A percentile compares a stretch with the other conserved stretches of the same genome.
These are phyloP conservation scores for Hippocampus abdominalis DNA, from an alignment of 2,113 vertebrate genomes.

Conservation along the genomic window DNA sequence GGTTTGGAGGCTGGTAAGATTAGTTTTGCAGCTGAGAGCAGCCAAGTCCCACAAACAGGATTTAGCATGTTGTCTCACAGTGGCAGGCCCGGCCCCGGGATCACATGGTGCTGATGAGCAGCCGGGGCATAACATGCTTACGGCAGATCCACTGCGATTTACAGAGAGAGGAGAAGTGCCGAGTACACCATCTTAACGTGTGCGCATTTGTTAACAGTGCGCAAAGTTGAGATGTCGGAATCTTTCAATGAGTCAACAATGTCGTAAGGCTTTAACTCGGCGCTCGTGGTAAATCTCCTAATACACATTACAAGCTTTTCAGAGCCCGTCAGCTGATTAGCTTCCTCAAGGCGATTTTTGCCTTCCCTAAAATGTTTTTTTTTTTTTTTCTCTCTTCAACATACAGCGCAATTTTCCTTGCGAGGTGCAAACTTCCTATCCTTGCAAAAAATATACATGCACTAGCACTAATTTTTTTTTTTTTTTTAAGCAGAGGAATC, in stretches of 20 bases:
- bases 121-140: slow-evolving; percentile 63
- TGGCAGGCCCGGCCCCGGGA: slow-evolving; percentile 51
- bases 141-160: slow-evolving; percentile 59
- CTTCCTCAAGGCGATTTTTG: slow-evolving; percentile 65
- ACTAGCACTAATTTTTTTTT: slow-evolving; percentile 72
- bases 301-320: slow-evolving; percentile 65
- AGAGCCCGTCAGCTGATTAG: slow-evolving; percentile 68
- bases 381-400: slow-evolving; percentile 41
- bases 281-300: slow-evolving; percentile 63
- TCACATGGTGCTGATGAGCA: slow-evolving; percentile 64
- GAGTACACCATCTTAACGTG: slow-evolving; percentile 63
- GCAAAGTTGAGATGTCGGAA: slow-evolving; percentile 63
- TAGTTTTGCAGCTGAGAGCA: slow-evolving; percentile 57
- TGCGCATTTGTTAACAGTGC: slow-evolving; percentile 63
- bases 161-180: slow-evolving; percentile 60
- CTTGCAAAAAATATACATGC: slow-evolving; percentile 77
- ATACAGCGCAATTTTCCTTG: slow-evolving; percentile 55
- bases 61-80: slow-evolving; percentile 67
- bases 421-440: slow-evolving; percentile 69
- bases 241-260: slow-evolving; percentile 71
- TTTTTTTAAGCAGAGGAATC: slow-evolving; percentile 72
- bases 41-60: slow-evolving; percentile 68
- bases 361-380: slow-evolving; percentile 49
- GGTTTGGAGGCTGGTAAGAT: slow-evolving; percentile 59
- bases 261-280: slow-evolving; percentile 56